phyloP scores from a whole-genome alignment of 2,888 invertebrate species.

The Dendrolimus houi region DNA sequence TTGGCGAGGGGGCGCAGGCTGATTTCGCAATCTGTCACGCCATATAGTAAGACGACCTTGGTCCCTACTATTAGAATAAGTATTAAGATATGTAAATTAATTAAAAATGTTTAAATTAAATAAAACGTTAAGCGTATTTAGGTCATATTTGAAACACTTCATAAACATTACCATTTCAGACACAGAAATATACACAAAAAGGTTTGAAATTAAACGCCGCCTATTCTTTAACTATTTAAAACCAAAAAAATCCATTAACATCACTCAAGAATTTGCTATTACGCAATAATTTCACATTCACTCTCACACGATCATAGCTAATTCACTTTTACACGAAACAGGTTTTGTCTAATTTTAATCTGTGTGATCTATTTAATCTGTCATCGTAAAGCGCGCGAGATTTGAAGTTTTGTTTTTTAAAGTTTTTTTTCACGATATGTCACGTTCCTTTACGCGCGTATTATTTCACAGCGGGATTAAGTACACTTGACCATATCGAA shows the following conservation, averaged over 20 bases:
- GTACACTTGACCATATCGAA: slow-evolving; percentile 72
- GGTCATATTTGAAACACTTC: background rate
- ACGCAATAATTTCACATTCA: slow-evolving; percentile 68
- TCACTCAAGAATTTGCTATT: slow-evolving; percentile 40
- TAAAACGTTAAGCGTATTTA: too few relatives aligned
- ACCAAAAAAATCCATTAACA: slow-evolving; percentile 33
- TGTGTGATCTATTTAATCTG: background rate
- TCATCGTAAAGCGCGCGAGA: slow-evolving; percentile 36
- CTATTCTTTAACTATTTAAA: slow-evolving; percentile 4
- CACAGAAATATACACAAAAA: background rate
- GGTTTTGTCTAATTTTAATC: slow-evolving; percentile 29
- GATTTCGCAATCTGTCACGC: too few relatives aligned
- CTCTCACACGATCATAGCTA: slow-evolving; percentile 57
- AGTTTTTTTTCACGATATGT: slow-evolving; percentile 10
- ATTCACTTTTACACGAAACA: slow-evolving; percentile 68
- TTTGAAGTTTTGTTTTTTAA: slow-evolving; percentile 31
- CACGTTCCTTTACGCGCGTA: slow-evolving; percentile 28
- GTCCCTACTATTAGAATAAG: too few relatives aligned
- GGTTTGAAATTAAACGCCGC: background rate
- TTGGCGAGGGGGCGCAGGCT: too few relatives aligned
- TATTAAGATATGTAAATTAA: too few relatives aligned
- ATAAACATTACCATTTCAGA: background rate
- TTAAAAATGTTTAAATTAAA: too few relatives aligned
- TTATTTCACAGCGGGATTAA: slow-evolving; percentile 41
- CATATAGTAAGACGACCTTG: too few relatives aligned